Conservation (phyloP, 2,888 invertebrate species). For the Mesoligia furuncula region DNA sequence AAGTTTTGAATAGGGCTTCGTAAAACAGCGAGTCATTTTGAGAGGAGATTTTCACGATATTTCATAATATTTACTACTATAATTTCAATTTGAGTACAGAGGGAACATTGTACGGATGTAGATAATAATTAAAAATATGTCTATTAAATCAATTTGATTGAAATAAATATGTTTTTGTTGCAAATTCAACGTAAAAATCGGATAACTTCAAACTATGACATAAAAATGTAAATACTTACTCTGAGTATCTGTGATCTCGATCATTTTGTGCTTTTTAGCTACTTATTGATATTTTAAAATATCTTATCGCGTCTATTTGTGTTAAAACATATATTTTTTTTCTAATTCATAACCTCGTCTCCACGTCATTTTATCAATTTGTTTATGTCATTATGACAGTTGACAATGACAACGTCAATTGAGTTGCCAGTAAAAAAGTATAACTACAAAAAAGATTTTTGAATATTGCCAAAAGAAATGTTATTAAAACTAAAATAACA, state of each 20-base stretch:
- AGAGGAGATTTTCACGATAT: background rate
- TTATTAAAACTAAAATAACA: background rate
- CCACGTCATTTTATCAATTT: constrained; percentile 65
- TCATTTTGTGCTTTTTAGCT: constrained; percentile 90
- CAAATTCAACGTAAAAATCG: background rate
- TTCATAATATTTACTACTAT: background rate
- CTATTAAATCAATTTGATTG: background rate
- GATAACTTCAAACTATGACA: constrained; percentile 18
- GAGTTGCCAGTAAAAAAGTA: constrained; percentile 18
- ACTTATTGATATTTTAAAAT: constrained; percentile 42
- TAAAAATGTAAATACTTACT: constrained; percentile 90
- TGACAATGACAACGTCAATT: background rate
- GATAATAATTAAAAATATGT: background rate
- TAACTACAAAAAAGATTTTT: background rate
- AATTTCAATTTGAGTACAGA: background rate
- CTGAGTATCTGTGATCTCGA: constrained; percentile 95
- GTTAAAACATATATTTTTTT: constrained; percentile 61
- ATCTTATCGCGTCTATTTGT: constrained; percentile 43
- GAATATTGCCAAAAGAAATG: background rate
- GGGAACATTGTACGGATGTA: background rate
- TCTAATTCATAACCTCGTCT: constrained; percentile 64
- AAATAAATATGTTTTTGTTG: constrained; percentile 24
- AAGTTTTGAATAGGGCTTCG: background rate
- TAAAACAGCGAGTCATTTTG: background rate
- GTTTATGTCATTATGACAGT: constrained; percentile 52